phyloP scores from a whole-genome alignment of 2,888 invertebrate species.

The Hydrotaea cyrtoneurina region DNA sequence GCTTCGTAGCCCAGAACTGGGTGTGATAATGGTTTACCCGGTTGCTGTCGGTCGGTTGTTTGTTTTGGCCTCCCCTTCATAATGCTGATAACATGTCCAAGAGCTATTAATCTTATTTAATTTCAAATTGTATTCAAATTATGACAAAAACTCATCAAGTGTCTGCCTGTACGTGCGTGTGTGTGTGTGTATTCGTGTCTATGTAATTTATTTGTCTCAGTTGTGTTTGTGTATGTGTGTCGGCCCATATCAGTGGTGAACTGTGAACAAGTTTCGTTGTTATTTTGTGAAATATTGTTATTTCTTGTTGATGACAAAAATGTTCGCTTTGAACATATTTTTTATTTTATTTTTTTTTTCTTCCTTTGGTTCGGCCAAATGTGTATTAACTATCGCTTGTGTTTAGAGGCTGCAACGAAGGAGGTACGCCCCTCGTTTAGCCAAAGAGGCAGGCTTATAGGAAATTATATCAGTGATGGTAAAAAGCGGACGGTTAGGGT shows the following conservation, averaged over 20 bases:
- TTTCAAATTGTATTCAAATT: conserved; percentile 77
- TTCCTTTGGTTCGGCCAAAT: background rate
- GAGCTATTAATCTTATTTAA: conserved; percentile 78
- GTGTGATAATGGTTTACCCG: conserved; percentile 31
- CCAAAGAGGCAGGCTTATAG: background rate
- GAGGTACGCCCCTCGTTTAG: background rate
- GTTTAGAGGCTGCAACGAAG: background rate
- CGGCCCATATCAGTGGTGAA: background rate
- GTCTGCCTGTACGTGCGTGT: conserved; percentile 10
- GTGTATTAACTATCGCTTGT: background rate
- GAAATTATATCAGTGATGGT: background rate
- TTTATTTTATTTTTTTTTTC: background rate
- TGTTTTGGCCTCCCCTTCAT: background rate
- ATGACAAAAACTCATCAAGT: conserved; percentile 68
- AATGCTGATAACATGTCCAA: conserved; percentile 48
- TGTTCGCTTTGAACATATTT: background rate
- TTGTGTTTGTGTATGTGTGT: background rate
- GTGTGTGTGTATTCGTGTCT: background rate
- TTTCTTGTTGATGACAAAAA: conserved; percentile 21
- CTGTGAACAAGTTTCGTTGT: conserved; percentile 7
- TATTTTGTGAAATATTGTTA: conserved; percentile 57
- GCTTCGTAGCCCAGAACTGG: conserved; percentile 30
- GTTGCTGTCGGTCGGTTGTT: background rate
- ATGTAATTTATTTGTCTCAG: no score
- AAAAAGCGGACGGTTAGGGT: background rate